Evolutionary conservation across 1,140 invertebrate genomes (phyloP), one percentile per base, ranked within the genome.

Genomic region (Eueides isabella): DNA sequence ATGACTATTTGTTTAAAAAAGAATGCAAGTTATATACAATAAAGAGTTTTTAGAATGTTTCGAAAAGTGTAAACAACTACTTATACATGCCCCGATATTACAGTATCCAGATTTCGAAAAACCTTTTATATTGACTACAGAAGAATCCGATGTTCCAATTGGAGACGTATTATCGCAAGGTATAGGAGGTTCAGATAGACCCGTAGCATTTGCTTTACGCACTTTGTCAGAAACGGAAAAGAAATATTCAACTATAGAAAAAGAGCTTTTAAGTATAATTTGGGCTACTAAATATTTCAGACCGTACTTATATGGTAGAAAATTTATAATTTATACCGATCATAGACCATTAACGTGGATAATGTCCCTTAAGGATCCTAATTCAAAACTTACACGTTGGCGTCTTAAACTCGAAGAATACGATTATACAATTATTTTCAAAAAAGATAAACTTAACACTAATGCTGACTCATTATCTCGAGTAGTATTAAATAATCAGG

Each of bases 381-480:
- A 31, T 31, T 31, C 30, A 31, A 31, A 31, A 31, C 9, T 31
- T 31, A 31, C 5, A 31, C 30, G 30, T 31, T 31, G 30, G 30
- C 38, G 72, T 5, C 35, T 74, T 16, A 28, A 31, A 26, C 55
- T 77, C 29, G 67, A 77, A 1, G 68, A 74, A 28, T 82, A 80
- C 68, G 76, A 80, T 64, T 78, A 66, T 75, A 63, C 31, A 11
- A 26, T 82, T n/a, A n/a, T n/a, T n/a, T n/a, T n/a, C n/a, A n/a
- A n/a, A n/a, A n/a, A n/a, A n/a, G n/a, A n/a, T n/a, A n/a, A n/a
- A n/a, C n/a, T n/a, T n/a, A n/a, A n/a, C n/a, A n/a, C n/a, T n/a
- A n/a, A n/a, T n/a, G n/a, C n/a, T n/a, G n/a, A n/a, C n/a, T n/a
- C n/a, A n/a, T n/a, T n/a, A n/a, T n/a, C n/a, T n/a, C n/a, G n/a